Evolutionary conservation across 2,113 vertebrate species (phyloP).

Genomic region (Bos indicus): DNA sequence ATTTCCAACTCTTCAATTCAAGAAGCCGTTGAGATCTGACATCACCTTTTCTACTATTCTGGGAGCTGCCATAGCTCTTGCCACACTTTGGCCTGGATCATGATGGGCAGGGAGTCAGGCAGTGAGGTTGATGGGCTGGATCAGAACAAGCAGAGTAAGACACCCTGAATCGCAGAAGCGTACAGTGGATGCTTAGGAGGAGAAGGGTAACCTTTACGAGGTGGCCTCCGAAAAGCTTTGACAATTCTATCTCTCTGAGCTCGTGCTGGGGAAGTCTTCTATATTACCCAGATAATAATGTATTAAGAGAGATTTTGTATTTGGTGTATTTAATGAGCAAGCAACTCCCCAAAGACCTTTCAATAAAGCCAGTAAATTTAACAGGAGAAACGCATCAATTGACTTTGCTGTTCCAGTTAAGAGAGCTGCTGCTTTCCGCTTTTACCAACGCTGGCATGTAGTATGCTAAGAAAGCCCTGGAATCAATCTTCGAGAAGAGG

Average conservation of each 20-base stretch:
- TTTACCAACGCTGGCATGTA: slow-evolving; percentile 6
- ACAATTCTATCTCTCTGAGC: slow-evolving; percentile 17
- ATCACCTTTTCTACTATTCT: not conserved
- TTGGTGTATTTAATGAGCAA: slow-evolving; percentile 71
- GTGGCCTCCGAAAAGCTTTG: not conserved
- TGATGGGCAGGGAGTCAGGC: not conserved
- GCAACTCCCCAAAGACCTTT: slow-evolving; percentile 64
- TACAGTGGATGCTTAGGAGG: not conserved
- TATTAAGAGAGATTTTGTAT: slow-evolving; percentile 59
- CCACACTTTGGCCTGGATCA: not conserved
- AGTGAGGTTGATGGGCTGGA: not conserved
- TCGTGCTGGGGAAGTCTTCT: slow-evolving; percentile 7
- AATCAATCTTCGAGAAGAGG: slow-evolving; percentile 14
- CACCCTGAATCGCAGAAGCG: accelerated
- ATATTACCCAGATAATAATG: slow-evolving; percentile 48
- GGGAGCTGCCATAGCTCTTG: not conserved
- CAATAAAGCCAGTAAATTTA: slow-evolving; percentile 63
- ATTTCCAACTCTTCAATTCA: no score
- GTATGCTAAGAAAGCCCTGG: slow-evolving; percentile 8
- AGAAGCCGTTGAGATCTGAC: not conserved
- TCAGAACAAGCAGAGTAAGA: not conserved
- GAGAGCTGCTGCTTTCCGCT: not conserved
- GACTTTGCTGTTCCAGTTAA: not conserved
- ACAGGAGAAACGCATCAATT: slow-evolving; percentile 45
- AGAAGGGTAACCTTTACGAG: accelerated